These are phyloP conservation scores for Sipha flava DNA, from an alignment of 1,140 invertebrate species.

Conservation along the genomic window DNA sequence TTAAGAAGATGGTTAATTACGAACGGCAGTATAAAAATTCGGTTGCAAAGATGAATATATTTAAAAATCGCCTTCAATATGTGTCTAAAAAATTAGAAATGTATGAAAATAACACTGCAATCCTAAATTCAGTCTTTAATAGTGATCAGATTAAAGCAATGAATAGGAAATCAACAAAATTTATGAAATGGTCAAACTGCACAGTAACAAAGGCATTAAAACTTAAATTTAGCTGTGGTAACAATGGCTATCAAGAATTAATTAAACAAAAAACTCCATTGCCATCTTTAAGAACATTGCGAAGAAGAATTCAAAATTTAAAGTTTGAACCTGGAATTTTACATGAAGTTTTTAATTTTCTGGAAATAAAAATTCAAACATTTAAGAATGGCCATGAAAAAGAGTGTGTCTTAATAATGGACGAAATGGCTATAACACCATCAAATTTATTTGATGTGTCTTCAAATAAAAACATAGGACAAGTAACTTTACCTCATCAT, in stretches of 20 bases:
- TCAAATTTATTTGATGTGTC: not conserved
- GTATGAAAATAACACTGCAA: no score
- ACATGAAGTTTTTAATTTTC: conserved; percentile 31
- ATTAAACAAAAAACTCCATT: conserved; percentile 23
- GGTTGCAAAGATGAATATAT: no score
- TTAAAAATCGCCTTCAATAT: no score
- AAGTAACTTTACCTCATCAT: not conserved
- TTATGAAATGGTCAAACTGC: no score
- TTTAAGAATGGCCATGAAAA: conserved; percentile 17
- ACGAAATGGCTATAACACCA: conserved; percentile 30
- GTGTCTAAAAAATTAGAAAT: no score
- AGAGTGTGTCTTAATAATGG: no score
- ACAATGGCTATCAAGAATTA: conserved; percentile 29
- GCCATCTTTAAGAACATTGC: conserved; percentile 30
- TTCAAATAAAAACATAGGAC: not conserved
- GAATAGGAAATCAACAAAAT: no score
- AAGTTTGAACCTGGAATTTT: conserved; percentile 31
- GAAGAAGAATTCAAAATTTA: conserved; percentile 27
- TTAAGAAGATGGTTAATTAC: no score
- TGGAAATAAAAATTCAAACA: conserved; percentile 19
- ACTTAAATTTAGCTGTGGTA: not conserved
- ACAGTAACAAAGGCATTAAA: no score
- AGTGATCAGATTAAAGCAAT: no score
- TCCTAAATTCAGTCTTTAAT: no score
- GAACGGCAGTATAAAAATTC: no score